Conservation (phyloP, 2,113 vertebrate genomes). For the Lophius piscatorius region DNA sequence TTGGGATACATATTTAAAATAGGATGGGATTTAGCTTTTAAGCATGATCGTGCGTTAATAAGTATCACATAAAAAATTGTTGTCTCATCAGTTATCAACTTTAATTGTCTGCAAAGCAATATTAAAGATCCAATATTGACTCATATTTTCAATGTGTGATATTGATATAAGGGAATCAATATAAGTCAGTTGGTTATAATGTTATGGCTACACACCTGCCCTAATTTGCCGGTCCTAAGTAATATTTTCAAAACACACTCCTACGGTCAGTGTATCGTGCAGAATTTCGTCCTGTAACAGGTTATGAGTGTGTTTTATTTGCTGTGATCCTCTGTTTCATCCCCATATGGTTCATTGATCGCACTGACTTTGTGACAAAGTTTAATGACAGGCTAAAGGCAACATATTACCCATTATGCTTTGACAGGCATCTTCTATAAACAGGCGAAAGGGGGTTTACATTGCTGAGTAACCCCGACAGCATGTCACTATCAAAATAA, state of each 20-base stretch:
- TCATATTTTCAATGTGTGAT: too few relatives aligned
- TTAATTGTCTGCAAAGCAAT: too few relatives aligned
- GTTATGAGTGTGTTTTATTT: conserved; percentile 8
- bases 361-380: neutral
- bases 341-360: conserved; percentile 14
- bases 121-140: too few relatives aligned
- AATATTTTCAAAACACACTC: too few relatives aligned
- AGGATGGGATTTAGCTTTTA: too few relatives aligned
- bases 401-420: neutral
- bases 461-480: neutral
- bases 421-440: conserved; percentile 1
- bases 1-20: too few relatives aligned
- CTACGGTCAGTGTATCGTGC: neutral
- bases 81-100: too few relatives aligned
- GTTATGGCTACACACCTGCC: neutral
- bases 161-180: too few relatives aligned
- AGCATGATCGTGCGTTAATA: too few relatives aligned
- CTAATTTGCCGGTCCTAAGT: too few relatives aligned
- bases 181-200: too few relatives aligned
- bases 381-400: conserved; percentile 7
- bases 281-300: neutral
- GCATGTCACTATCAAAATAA: conserved; percentile 4
- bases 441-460: neutral
- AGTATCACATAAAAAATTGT: too few relatives aligned
- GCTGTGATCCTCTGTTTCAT: neutral